Evolutionary conservation across 2,888 invertebrate genomes (phyloP), one percentile per base, ranked within the genome.

Genomic region (Nymphalis c-album): DNA sequence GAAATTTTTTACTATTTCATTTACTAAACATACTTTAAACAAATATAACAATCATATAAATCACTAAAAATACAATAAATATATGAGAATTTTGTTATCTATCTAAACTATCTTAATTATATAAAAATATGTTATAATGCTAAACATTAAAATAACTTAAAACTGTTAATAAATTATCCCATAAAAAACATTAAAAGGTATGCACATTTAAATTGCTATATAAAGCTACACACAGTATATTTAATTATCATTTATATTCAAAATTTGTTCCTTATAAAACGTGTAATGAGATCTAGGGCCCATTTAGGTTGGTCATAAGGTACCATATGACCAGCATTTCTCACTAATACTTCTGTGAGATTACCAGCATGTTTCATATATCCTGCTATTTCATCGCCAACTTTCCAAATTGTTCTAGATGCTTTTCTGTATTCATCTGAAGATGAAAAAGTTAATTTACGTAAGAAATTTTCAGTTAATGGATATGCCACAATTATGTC

Each of bases 271-370:
- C 76, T 77, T 48, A 93, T 85, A 80, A 95, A 94, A 72, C 87
- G 87, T 57, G 86, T 90, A 48, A 95, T 93, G 77, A 95, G 82
- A 76, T 94, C 91, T 4, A 91, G 85, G 0, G 93, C 93, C 90
- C 93, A 93, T 70, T 91, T 86, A 0, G 95, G 94, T 74, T 94
- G 93, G 75, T 94, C 94, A 60, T 85, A 81, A 0, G 94, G 94
- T 2, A 94, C 94, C 92, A 96, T 95, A 78, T 97, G 97, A 0
- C 97, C 97, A 10, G 97, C 95, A 85, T 95, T 94, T 48, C 96
- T 90, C 0, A 97, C 94, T 73, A 96, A 79, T 1, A 96, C 92
- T 77, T 96, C 96, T 0, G 94, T 94, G 26, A 97, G 86, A 78
- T 95, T 95, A 0, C 95, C 95, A 18, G 94, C 95, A 72, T 91